phyloP scores from a whole-genome alignment of 2,113 vertebrate genomes.

The Catagonus wagneri region DNA sequence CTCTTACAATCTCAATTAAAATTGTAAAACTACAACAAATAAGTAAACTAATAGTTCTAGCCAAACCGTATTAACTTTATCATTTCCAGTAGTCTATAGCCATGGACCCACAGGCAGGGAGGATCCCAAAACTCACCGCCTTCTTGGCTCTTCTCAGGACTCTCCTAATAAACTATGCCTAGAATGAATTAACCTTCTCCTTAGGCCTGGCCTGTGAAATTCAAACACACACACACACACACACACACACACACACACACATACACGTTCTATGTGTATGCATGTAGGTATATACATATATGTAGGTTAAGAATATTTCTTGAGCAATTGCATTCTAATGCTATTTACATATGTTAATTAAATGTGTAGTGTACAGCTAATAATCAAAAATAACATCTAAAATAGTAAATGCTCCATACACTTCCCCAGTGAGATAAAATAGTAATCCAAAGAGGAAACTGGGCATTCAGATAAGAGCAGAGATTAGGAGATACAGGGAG shows the following conservation, averaged over 20 bases:
- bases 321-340: background rate
- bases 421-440: background rate
- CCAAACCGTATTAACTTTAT: background rate
- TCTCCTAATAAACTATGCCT: background rate
- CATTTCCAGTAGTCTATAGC: background rate
- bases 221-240: background rate
- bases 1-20: conserved; percentile 20
- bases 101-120: background rate
- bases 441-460: too few relatives aligned
- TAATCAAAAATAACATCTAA: background rate
- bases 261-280: background rate
- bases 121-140: background rate
- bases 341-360: background rate
- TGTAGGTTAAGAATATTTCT: background rate
- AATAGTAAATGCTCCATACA: background rate
- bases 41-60: background rate
- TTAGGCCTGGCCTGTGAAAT: background rate
- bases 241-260: background rate
- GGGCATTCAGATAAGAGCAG: background rate
- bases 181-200: background rate
- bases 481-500: background rate
- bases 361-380: background rate
- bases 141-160: background rate
- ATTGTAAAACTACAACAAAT: background rate
- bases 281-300: background rate